phyloP scores from a whole-genome alignment of 2,888 invertebrate genomes.

The Thalpophila matura region DNA sequence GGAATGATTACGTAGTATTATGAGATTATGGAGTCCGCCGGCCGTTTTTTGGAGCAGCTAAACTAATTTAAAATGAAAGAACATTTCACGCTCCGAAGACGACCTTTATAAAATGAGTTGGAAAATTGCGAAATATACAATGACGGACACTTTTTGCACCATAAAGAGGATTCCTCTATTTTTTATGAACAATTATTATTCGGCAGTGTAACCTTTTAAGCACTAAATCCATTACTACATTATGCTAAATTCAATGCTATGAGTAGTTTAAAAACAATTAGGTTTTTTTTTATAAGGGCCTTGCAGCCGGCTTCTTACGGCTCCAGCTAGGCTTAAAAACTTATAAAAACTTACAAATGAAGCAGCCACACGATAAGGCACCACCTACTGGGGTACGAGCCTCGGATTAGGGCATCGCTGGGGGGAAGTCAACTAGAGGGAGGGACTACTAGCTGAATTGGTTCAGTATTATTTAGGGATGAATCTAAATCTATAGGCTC shows the following conservation, averaged over 20 bases:
- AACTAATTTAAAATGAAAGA: constrained; percentile 72
- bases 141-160: constrained; percentile 57
- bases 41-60: constrained; percentile 62
- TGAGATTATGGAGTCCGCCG: constrained; percentile 59
- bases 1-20: constrained; percentile 62
- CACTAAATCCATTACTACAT: too few relatives aligned
- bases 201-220: too few relatives aligned
- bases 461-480: too few relatives aligned
- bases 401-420: too few relatives aligned
- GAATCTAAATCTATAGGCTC: too few relatives aligned
- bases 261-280: neutral
- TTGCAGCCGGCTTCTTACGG: neutral
- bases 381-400: too few relatives aligned
- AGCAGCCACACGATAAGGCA: too few relatives aligned
- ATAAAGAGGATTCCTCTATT: constrained; percentile 49
- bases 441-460: too few relatives aligned
- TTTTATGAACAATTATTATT: constrained; percentile 50
- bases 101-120: constrained; percentile 71
- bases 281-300: neutral
- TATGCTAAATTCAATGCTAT: neutral
- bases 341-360: too few relatives aligned
- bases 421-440: too few relatives aligned
- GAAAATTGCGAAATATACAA: constrained; percentile 70
- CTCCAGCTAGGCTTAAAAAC: too few relatives aligned
- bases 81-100: constrained; percentile 68